Percentiles rank a stretch among this genome's conserved stretches.
These are phyloP conservation scores for Eptesicus fuscus DNA, from an alignment of 2,113 vertebrate species.

Conservation along the genomic window DNA sequence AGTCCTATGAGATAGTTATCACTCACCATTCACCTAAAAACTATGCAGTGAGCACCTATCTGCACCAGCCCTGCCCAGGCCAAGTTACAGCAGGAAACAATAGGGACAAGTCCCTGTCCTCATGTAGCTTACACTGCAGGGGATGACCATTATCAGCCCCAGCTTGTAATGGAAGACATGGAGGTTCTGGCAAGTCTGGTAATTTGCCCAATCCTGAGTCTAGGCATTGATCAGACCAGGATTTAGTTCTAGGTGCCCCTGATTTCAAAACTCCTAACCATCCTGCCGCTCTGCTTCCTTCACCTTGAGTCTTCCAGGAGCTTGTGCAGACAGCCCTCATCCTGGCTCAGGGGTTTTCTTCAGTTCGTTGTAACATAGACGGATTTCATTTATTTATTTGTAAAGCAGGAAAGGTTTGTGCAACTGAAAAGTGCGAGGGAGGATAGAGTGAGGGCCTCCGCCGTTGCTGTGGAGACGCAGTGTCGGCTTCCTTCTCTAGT, in stretches of 20 bases:
- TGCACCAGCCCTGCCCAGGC: background rate
- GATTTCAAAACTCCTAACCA: background rate
- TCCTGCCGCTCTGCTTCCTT: background rate
- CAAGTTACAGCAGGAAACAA: background rate
- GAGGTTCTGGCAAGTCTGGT: background rate
- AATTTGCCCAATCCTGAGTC: background rate
- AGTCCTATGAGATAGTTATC: background rate
- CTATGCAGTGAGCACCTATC: background rate
- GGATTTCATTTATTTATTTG: background rate
- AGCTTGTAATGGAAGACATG: background rate
- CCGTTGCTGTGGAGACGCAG: background rate
- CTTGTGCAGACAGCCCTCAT: background rate
- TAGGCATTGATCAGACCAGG: background rate
- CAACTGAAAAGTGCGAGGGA: background rate
- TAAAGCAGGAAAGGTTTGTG: background rate
- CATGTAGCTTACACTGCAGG: background rate
- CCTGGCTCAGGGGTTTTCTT: background rate
- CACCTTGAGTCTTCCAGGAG: background rate
- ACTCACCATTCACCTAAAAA: background rate
- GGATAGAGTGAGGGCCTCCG: background rate
- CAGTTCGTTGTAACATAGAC: background rate
- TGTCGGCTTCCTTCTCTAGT: too few species aligned
- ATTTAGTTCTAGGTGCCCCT: background rate
- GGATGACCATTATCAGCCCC: too few species aligned
- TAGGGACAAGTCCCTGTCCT: background rate